A percentile compares a stretch with the other conserved stretches of the same genome.
Conservation (phyloP, 1,140 invertebrate genomes). For the Drusus annulatus region DNA sequence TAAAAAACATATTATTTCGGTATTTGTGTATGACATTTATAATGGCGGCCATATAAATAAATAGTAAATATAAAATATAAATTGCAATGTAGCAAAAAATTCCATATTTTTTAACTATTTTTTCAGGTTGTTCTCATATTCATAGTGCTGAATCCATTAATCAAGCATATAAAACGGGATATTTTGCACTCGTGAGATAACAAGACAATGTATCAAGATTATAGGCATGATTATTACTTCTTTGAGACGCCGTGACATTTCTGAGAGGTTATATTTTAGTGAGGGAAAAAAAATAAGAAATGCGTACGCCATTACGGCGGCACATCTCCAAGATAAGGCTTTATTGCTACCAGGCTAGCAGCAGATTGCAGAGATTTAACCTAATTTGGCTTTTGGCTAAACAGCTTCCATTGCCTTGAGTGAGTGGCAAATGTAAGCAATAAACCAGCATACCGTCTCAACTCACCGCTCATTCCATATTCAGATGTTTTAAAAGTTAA, state of each 20-base stretch:
- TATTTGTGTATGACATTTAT: no score
- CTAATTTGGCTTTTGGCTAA: constrained; percentile 27
- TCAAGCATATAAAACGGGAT: background rate
- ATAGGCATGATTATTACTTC: constrained; percentile 10
- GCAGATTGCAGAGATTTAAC: constrained; percentile 26
- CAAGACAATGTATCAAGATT: background rate
- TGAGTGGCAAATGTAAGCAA: background rate
- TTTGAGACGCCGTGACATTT: constrained; percentile 1
- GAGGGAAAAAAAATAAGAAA: constrained; percentile 10
- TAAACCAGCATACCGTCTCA: background rate
- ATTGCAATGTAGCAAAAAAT: no score
- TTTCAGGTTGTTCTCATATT: no score
- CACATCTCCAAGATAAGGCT: constrained; percentile 6
- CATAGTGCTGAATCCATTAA: no score
- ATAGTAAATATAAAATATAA: no score
- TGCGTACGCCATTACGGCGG: constrained; percentile 12
- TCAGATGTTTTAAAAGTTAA: no score
- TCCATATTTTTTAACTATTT: no score
- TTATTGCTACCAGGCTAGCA: background rate
- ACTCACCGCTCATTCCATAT: background rate
- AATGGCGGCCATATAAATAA: no score
- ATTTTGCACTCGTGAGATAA: background rate
- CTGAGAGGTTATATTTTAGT: background rate
- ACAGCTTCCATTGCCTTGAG: constrained; percentile 6
- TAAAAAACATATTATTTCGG: no score